Conservation (phyloP, 2,113 vertebrate species). For the Chaetops frenatus region DNA sequence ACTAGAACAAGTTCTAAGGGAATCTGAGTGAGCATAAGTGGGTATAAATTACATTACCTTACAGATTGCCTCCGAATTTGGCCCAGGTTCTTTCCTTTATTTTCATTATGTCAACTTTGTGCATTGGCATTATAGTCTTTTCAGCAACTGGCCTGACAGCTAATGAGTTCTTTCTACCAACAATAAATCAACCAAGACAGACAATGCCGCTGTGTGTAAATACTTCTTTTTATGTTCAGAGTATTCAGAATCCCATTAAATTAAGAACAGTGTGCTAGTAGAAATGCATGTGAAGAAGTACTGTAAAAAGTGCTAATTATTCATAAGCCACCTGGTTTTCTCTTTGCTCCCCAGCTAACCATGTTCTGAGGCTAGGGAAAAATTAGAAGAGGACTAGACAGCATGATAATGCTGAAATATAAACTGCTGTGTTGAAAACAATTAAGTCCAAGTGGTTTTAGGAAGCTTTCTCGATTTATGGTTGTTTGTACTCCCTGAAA, state of each 20-base stretch:
- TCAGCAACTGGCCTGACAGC: not conserved
- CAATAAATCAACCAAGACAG: slow-evolving; percentile 23
- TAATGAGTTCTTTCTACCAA: not conserved
- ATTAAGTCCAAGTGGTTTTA: not conserved
- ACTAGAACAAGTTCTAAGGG: slow-evolving; percentile 34
- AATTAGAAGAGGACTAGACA: not conserved
- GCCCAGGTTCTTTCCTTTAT: slow-evolving; percentile 52
- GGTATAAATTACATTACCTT: slow-evolving; percentile 55
- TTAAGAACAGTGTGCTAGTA: not conserved
- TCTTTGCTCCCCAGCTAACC: not conserved
- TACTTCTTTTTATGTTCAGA: not conserved
- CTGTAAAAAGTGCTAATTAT: slow-evolving; percentile 18
- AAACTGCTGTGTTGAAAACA: not conserved
- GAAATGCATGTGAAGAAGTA: not conserved
- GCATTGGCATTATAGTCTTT: not conserved
- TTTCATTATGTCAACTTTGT: slow-evolving; percentile 56
- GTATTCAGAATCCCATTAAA: not conserved
- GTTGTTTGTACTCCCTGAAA: not conserved
- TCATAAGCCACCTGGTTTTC: slow-evolving; percentile 4
- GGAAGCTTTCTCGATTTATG: not conserved
- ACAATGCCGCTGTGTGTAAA: not conserved
- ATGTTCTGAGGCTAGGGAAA: not conserved
- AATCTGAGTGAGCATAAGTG: slow-evolving; percentile 34
- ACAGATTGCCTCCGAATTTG: slow-evolving; percentile 50
- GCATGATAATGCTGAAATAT: not conserved